Conservation (phyloP, 2,113 vertebrate genomes). For the Hyperopisus bebe region DNA sequence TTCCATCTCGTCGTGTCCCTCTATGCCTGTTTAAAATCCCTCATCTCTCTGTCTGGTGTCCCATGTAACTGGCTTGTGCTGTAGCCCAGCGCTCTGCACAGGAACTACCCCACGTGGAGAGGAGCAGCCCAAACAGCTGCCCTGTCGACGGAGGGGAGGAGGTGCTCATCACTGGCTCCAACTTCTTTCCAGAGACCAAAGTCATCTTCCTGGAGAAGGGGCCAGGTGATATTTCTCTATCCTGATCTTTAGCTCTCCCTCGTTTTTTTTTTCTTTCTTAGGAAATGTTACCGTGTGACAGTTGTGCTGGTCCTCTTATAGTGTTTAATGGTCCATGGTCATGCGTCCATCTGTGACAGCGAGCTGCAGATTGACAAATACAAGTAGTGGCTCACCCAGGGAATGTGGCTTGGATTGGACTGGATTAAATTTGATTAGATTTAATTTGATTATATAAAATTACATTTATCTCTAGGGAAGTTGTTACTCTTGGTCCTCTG, state of each 20-base stretch:
- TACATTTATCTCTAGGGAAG: not conserved
- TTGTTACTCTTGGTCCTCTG: not conserved
- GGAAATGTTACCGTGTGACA: not conserved
- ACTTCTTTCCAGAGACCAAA: constrained; percentile 84
- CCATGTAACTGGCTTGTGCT: constrained; percentile 19
- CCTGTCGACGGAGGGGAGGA: constrained; percentile 77
- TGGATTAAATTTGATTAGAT: not conserved
- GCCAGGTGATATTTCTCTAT: constrained; percentile 59
- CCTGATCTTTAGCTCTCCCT: not conserved
- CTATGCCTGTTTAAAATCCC: not conserved
- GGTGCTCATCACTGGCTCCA: constrained; percentile 80
- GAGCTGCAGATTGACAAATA: not conserved
- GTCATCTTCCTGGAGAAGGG: constrained; percentile 88
- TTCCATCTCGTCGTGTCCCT: not conserved
- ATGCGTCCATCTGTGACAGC: not conserved
- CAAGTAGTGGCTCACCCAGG: not conserved
- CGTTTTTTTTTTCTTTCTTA: not conserved
- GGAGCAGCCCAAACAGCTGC: constrained; percentile 73
- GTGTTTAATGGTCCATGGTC: not conserved
- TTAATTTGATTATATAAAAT: not conserved
- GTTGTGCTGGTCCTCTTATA: not conserved
- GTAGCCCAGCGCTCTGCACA: constrained; percentile 89
- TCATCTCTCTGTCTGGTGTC: not conserved
- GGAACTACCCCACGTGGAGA: constrained; percentile 88
- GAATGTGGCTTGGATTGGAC: not conserved